These are phyloP conservation scores for Chironomus tentans DNA, from an alignment of 2,888 invertebrate species.

Conservation along the genomic window DNA sequence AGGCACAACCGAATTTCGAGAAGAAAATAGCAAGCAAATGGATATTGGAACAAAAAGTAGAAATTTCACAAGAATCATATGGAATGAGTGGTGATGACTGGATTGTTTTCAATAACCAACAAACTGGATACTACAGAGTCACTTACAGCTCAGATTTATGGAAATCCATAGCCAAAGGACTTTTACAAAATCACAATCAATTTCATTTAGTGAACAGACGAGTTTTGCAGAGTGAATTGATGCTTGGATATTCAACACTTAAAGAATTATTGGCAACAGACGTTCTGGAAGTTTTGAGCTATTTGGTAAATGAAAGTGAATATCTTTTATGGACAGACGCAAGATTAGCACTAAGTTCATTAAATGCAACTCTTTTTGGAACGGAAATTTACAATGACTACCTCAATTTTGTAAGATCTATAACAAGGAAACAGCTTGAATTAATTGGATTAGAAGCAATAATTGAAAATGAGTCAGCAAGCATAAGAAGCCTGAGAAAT, in stretches of 20 bases:
- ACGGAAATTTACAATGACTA: neutral
- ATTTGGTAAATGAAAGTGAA: neutral
- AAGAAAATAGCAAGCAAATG: neutral
- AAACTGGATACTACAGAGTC: neutral
- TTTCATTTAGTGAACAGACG: neutral
- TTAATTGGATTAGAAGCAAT: neutral
- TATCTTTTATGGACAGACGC: neutral
- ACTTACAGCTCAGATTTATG: neutral
- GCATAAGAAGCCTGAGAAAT: neutral
- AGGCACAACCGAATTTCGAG: neutral
- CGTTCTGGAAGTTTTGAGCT: neutral
- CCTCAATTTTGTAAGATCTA: neutral
- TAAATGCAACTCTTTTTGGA: neutral
- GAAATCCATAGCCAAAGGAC: neutral
- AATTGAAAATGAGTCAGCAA: neutral
- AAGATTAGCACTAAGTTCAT: neutral
- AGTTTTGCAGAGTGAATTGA: neutral
- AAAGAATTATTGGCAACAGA: neutral
- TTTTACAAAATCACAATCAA: neutral
- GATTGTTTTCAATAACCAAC: neutral
- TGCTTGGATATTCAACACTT: neutral
- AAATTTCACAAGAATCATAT: no score
- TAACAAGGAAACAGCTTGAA: neutral
- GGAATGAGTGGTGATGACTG: neutral
- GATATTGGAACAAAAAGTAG: neutral